Conservation (phyloP, 2,888 invertebrate species). For the Lepidocyrtoides sp. region DNA sequence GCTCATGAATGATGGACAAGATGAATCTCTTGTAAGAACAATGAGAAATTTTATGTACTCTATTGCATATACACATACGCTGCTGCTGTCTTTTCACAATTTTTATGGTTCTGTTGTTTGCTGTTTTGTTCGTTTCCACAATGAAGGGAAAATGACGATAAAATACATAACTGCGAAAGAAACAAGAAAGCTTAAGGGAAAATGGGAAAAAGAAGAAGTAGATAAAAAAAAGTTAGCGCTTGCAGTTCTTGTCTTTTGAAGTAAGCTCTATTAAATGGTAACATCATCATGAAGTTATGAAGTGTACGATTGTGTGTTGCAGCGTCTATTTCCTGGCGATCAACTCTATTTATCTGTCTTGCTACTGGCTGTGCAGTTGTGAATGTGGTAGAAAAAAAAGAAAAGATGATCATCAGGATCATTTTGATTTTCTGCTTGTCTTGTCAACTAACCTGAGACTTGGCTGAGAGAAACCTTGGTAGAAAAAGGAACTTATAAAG, state of each 20-base stretch:
- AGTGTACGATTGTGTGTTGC: not conserved
- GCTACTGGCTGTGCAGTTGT: not conserved
- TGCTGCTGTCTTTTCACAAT: not conserved
- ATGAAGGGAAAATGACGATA: not conserved
- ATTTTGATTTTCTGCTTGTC: constrained; percentile 9
- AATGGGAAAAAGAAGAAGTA: not conserved
- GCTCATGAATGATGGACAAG: constrained; percentile 77
- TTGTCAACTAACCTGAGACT: not conserved
- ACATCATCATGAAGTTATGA: not conserved
- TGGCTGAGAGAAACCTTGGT: not conserved
- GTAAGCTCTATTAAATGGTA: not conserved
- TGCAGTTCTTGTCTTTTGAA: not conserved
- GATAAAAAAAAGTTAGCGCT: not conserved
- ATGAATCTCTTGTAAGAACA: constrained; percentile 37
- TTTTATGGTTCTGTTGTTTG: not conserved
- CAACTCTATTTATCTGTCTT: not conserved
- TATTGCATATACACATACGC: not conserved
- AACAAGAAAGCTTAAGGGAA: not conserved
- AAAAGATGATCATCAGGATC: constrained; percentile 14
- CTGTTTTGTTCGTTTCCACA: not conserved
- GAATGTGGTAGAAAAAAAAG: constrained; percentile 30
- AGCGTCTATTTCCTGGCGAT: constrained; percentile 23
- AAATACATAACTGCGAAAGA: not conserved
- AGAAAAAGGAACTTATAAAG: not conserved
- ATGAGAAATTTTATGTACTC: constrained; percentile 31